These are phyloP conservation scores for Ictalurus furcatus DNA, from an alignment of 2,113 vertebrate genomes.

Conservation along the genomic window DNA sequence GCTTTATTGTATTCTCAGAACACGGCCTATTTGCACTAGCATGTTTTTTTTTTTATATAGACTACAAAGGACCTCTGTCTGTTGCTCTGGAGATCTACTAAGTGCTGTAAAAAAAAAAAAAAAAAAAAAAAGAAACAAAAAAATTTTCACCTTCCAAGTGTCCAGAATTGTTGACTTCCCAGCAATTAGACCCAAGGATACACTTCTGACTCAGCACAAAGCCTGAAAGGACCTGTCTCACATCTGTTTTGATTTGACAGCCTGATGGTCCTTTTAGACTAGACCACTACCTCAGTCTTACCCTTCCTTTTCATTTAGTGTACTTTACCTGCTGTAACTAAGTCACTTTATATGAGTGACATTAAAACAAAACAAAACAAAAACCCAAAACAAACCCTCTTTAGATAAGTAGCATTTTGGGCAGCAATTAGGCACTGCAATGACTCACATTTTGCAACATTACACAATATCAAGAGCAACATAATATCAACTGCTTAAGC, in stretches of 20 bases:
- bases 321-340: background rate
- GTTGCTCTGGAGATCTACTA: background rate
- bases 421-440: background rate
- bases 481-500: background rate
- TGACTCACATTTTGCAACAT: background rate
- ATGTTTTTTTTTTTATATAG: background rate
- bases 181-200: background rate
- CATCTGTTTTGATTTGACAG: background rate
- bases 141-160: background rate
- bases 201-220: no score
- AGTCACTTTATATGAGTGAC: background rate
- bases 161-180: background rate
- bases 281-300: background rate
- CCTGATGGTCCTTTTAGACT: background rate
- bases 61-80: background rate
- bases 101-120: background rate
- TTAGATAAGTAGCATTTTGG: background rate
- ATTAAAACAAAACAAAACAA: background rate
- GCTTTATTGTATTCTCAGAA: background rate
- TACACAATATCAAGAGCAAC: background rate
- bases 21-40: background rate
- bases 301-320: background rate
- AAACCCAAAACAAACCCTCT: background rate
- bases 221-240: background rate
- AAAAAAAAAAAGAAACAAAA: background rate